Percentiles rank a stretch among this genome's conserved stretches.
These are phyloP conservation scores for Sialis lutaria DNA, from an alignment of 2,888 invertebrate genomes.

Conservation along the genomic window DNA sequence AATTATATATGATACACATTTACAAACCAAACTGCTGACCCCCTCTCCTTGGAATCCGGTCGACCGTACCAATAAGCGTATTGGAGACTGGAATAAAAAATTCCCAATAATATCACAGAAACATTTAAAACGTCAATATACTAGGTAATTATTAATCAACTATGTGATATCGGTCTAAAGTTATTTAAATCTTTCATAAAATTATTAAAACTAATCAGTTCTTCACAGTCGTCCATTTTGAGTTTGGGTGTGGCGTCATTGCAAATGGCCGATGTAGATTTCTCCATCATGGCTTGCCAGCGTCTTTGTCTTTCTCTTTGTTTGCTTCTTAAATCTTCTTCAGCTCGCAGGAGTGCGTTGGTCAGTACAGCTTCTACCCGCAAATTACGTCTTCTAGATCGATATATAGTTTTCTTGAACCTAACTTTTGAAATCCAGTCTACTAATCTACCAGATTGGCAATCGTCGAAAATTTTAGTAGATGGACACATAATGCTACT, in stretches of 20 bases:
- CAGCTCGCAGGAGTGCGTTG: constrained; percentile 37
- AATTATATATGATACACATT: constrained; percentile 4
- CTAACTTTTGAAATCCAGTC: constrained; percentile 47
- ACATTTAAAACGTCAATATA: too few relatives aligned
- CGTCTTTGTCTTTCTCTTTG: constrained; percentile 41
- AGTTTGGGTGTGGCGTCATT: constrained; percentile 5
- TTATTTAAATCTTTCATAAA: too few relatives aligned
- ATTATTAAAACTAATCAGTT: constrained; percentile 42
- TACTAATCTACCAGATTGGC: constrained; percentile 34
- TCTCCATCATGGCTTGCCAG: constrained; percentile 28
- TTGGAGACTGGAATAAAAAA: too few relatives aligned
- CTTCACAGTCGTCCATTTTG: constrained; percentile 25
- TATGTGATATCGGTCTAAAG: too few relatives aligned
- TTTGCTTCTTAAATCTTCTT: constrained; percentile 38
- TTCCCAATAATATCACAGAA: too few relatives aligned
- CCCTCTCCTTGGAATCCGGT: too few relatives aligned
- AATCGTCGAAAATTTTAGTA: too few relatives aligned
- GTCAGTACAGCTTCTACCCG: constrained; percentile 46
- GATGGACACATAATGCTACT: too few relatives aligned
- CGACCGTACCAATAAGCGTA: too few relatives aligned
- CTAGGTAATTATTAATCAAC: too few relatives aligned
- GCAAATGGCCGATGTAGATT: constrained; percentile 8
- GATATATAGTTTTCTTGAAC: constrained; percentile 37
- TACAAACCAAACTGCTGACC: too few relatives aligned
- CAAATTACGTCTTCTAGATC: constrained; percentile 38